Evolutionary conservation across 2,797 vertebrate genomes (phyloP), one percentile per base, ranked within the genome.

Genomic region (Pantherophis vulpinus): DNA sequence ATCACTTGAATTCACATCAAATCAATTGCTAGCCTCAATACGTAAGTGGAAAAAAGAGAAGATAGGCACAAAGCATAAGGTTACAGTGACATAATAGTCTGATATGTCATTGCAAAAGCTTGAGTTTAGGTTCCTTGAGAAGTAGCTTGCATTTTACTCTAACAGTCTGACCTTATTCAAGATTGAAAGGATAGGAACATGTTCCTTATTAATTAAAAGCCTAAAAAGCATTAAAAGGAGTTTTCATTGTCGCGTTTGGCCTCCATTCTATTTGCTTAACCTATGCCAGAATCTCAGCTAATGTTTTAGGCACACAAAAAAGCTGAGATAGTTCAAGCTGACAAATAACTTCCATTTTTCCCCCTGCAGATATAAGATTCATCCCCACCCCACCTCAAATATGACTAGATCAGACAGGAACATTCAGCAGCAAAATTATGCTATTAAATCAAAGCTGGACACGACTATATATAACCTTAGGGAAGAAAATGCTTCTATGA

Each of bases 291-390:
- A n/a, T 74, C 23, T 2, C 9, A 51, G 89, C 0, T 70, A 0
- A 54, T 10, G 1, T 86, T 32, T 88, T 20, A 86, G 92, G 63
- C 87, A 92, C 27, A 87, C 86, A 94, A 37, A 0, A 32, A 70
- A 47, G 0, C 0, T 89, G 23, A 90, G 23, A 0, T 0, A 29
- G 25, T 37, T 18, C 1, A 79, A 58, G 66, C 27, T 91, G 89
- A 56, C 58, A 95, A 13, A 23, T 32, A 86, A 0, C 32, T 61
- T 0, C 70, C 83, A 5, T 54, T 32, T 42, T 27, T n/a, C 42
- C 32, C 58, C 23, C 14, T 32, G 42, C n/a, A 91, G 12, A 29
- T 1, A 2, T 0, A 20, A 47, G 61, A 23, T 1, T 0, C n/a
- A 2, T 18, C 18, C 29, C 0, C 61, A 16, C n/a, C 63, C 3